Conservation (phyloP, 23 tunicate species). For the Styela plicata region DNA sequence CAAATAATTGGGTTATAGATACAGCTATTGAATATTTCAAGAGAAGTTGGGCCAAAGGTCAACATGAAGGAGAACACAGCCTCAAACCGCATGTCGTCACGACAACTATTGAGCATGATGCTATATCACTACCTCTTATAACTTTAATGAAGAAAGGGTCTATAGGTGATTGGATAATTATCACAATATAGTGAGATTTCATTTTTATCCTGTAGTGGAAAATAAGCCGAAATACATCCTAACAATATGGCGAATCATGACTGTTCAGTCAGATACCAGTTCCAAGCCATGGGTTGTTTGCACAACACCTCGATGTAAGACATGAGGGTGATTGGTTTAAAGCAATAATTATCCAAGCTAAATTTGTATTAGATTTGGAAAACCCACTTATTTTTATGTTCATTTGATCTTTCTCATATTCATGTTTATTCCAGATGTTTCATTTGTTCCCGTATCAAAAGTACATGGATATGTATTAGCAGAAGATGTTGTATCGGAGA, state of each 20-base stretch:
- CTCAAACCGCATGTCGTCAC: conserved; percentile 72
- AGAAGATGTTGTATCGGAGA: conserved; percentile 35
- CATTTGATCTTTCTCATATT: no score
- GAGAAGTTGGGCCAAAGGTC: background rate
- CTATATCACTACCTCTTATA: conserved; percentile 56
- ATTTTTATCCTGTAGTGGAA: no score
- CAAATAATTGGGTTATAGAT: conserved; percentile 90
- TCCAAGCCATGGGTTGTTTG: no score
- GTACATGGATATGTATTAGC: conserved; percentile 31
- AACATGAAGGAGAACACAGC: conserved; percentile 9
- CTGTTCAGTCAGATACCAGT: no score
- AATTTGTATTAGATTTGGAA: no score
- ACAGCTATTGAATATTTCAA: conserved; percentile 15
- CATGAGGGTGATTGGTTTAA: no score
- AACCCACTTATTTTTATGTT: no score
- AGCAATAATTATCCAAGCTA: no score
- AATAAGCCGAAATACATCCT: no score
- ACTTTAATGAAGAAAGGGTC: conserved; percentile 34
- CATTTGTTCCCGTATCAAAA: conserved; percentile 39
- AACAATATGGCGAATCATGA: no score
- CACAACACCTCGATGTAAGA: no score
- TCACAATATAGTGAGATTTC: background rate
- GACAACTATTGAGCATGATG: conserved; percentile 88
- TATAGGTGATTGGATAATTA: conserved; percentile 13
- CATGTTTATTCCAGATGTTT: conserved; percentile 42